These are phyloP conservation scores for Callaeas wilsoni DNA, from an alignment of 2,113 vertebrate genomes.

Conservation along the genomic window DNA sequence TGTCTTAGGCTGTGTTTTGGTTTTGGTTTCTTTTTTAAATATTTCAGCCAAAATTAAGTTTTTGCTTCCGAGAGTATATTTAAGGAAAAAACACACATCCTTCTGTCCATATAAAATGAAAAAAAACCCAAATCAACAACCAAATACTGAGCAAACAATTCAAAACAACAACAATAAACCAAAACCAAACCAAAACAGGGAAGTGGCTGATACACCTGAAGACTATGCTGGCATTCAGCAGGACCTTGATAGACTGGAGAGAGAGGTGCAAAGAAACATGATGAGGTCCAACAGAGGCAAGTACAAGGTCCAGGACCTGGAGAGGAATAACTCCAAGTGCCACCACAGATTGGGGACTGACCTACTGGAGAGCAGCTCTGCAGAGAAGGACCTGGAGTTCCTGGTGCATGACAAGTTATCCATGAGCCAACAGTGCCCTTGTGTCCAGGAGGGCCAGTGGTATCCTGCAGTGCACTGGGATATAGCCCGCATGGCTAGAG, in stretches of 20 bases:
- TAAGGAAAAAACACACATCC: not conserved
- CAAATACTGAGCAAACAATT: not conserved
- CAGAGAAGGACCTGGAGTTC: not conserved
- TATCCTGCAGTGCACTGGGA: no score
- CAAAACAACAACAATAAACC: not conserved
- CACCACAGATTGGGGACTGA: not conserved
- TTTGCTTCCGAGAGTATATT: not conserved
- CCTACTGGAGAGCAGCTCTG: not conserved
- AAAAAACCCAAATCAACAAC: not conserved
- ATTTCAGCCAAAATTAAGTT: not conserved
- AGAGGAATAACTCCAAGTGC: not conserved
- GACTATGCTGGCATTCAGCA: not conserved
- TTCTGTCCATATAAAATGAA: not conserved
- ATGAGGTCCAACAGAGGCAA: no score
- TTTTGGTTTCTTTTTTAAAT: not conserved
- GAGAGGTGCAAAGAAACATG: fast-evolving
- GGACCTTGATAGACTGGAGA: not conserved
- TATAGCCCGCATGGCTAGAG: no score
- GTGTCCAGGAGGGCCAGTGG: not conserved
- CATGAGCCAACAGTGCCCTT: not conserved
- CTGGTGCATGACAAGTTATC: not conserved
- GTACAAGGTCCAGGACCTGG: not conserved
- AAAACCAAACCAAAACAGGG: not conserved
- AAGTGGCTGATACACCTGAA: not conserved
- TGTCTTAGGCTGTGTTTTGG: not conserved